Evolutionary conservation across 2,113 vertebrate genomes (phyloP), one percentile per base, ranked within the genome.

Genomic region (Forbesichthys papilliferus): DNA sequence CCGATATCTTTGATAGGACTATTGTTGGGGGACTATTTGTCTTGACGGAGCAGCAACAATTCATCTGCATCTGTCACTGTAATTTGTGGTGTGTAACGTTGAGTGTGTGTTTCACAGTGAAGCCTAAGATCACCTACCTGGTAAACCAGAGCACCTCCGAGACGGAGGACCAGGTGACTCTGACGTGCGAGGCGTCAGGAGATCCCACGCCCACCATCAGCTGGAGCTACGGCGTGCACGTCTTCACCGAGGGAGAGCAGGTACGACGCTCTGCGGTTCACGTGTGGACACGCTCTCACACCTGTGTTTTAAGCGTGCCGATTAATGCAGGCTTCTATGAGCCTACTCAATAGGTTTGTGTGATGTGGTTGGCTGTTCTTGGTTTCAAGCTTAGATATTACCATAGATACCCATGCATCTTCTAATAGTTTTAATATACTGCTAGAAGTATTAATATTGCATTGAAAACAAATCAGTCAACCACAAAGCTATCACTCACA

Each of bases 191-290:
- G 81, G 96, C 98, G 0, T 96, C 94, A 0, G 98, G 98, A 52
- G 98, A 99, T 86, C 98, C 98, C 7, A 97, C 96, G 61, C 98
- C 98, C 64, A 95, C 94, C 69, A 98, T 99, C 83, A 95, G 88
- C 54, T 99, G 98, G 98, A 96, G 94, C 78, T 95, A 92, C 0
- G 94, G 94, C 34, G 92, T 87, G 0, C 81, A 87, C 0, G 93
- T 96, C 83, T 99, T 98, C 92, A 94, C 92, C 62, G 96, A 91
- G 5, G 96, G 96, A 87, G 97, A 99, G 79, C 97, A 99, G 97
- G 98, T 98, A 95, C 71, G 74, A 4, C n/a, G 12, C 12, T 36
- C 7, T 33, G 27, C 36, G 69, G 48, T 56, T 77, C 64, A 61
- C n/a, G 13, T 47, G 42, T 16, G 46, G 74, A 69, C 78, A 75